Conservation (phyloP, 2,888 invertebrate species). For the Lasioglossum oenotherae region DNA sequence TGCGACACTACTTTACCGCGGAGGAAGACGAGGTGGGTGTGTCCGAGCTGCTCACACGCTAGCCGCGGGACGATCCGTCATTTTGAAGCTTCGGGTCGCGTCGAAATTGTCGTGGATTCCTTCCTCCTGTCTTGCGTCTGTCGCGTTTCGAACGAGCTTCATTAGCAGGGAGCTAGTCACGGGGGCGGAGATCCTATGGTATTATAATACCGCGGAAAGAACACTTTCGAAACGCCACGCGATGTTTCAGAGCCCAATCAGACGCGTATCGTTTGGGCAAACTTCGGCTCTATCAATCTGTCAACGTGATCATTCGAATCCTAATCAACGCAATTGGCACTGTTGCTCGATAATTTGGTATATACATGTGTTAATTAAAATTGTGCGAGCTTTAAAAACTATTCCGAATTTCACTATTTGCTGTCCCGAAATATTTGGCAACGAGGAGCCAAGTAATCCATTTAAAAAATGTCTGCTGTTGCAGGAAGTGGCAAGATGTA, state of each 20-base stretch:
- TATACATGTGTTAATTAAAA: background rate
- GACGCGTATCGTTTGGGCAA: background rate
- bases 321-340: too few relatives aligned
- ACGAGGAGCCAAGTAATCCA: too few relatives aligned
- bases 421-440: background rate
- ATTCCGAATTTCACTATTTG: background rate
- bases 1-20: slow-evolving; percentile 79
- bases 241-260: background rate
- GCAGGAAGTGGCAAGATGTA: too few relatives aligned
- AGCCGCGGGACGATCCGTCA: slow-evolving; percentile 80
- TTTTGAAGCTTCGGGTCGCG: slow-evolving; percentile 77
- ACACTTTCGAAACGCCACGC: background rate
- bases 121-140: slow-evolving; percentile 57
- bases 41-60: slow-evolving; percentile 76
- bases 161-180: slow-evolving; percentile 36
- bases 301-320: background rate
- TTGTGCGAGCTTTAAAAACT: background rate
- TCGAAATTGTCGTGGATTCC: slow-evolving; percentile 68
- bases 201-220: slow-evolving; percentile 5
- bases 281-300: background rate
- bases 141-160: slow-evolving; percentile 53
- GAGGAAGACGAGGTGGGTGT: slow-evolving; percentile 81
- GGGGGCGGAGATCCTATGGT: slow-evolving; percentile 15
- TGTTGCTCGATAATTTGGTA: too few relatives aligned
- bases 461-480: background rate